Evolutionary conservation across 2,113 vertebrate genomes (phyloP).

Genomic region (Meriones unguiculatus): DNA sequence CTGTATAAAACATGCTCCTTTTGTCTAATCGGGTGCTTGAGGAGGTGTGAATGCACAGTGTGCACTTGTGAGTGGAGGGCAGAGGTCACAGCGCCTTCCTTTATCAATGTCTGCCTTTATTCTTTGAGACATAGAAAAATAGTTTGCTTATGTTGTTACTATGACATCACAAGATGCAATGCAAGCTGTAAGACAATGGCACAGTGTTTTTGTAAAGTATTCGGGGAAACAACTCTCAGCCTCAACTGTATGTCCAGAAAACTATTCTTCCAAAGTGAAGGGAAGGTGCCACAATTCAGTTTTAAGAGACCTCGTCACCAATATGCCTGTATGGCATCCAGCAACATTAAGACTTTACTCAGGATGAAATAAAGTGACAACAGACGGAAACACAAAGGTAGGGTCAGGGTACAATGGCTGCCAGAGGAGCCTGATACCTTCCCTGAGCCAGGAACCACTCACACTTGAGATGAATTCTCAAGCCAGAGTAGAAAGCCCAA

Average conservation of each 20-base stretch:
- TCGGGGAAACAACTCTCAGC: not conserved
- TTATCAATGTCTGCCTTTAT: not conserved
- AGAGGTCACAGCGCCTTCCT: not conserved
- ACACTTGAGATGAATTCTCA: constrained; percentile 44
- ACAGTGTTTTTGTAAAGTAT: not conserved
- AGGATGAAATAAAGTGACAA: not conserved
- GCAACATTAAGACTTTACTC: not conserved
- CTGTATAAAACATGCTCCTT: not conserved
- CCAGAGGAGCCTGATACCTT: not conserved
- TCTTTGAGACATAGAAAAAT: not conserved
- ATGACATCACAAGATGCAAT: too few relatives aligned
- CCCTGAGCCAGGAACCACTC: constrained; percentile 31
- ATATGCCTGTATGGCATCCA: not conserved
- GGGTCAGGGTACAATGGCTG: not conserved
- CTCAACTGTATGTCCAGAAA: not conserved
- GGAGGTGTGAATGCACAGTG: not conserved
- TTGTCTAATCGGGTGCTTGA: not conserved
- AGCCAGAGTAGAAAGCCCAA: constrained; percentile 61
- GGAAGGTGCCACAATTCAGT: not conserved
- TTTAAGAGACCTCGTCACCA: not conserved
- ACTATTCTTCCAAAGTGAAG: constrained; percentile 33
- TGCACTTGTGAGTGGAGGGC: not conserved
- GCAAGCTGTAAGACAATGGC: not conserved
- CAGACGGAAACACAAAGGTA: not conserved
- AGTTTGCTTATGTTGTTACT: not conserved